phyloP scores from a whole-genome alignment of 2,113 vertebrate species.

The Erythrocebus patas region DNA sequence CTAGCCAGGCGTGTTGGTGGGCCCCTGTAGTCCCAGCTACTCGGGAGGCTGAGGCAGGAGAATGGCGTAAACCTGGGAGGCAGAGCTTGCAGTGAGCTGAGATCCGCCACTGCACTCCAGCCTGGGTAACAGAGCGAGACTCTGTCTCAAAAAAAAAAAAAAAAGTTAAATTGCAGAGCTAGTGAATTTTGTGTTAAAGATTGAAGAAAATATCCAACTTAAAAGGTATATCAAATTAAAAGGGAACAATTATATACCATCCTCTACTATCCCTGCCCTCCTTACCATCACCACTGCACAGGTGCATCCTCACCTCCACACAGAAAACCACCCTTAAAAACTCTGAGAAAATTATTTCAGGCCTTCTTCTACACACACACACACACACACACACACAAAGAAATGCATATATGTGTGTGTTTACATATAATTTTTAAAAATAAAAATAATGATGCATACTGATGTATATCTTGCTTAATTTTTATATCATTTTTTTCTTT shows the following conservation, averaged over 20 bases:
- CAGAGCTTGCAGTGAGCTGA: too few relatives aligned
- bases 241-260: background rate
- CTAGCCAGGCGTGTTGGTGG: too few relatives aligned
- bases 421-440: background rate
- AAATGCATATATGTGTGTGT: background rate
- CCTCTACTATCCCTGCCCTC: fast-evolving
- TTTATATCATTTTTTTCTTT: background rate
- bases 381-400: too few relatives aligned
- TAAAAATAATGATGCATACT: background rate
- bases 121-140: too few relatives aligned
- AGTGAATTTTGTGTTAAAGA: background rate
- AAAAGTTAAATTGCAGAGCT: background rate
- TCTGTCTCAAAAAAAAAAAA: too few relatives aligned
- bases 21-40: too few relatives aligned
- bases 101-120: too few relatives aligned
- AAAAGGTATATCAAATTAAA: background rate
- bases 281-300: background rate
- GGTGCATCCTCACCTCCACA: background rate
- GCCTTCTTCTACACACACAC: background rate
- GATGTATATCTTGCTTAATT: background rate
- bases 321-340: background rate
- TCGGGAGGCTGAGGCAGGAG: too few relatives aligned
- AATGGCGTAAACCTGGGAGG: too few relatives aligned
- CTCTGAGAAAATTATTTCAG: background rate
- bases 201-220: background rate